phyloP scores from a whole-genome alignment of 2,888 invertebrate species.

The Timema cristinae region DNA sequence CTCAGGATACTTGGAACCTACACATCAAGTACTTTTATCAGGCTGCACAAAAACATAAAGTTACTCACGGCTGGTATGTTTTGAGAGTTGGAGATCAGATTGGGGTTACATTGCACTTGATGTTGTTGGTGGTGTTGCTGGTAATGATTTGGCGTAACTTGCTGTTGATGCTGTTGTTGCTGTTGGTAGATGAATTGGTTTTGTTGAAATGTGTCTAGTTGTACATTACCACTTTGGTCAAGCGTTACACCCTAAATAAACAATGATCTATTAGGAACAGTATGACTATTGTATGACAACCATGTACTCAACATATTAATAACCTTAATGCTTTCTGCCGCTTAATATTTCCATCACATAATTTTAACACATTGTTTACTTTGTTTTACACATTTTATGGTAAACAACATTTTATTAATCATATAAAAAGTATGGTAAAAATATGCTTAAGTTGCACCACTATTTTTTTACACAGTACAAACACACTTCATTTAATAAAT shows the following conservation, averaged over 20 bases:
- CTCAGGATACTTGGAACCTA: no score
- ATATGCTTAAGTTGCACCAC: conserved; percentile 21
- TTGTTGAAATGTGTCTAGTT: conserved; percentile 50
- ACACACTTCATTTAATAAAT: no score
- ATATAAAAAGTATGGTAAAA: conserved; percentile 10
- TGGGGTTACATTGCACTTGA: conserved; percentile 34
- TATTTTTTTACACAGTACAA: neutral
- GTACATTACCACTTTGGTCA: conserved; percentile 63
- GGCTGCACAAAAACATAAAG: no score
- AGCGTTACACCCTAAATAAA: conserved; percentile 51
- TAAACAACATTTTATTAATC: neutral
- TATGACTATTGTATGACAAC: no score
- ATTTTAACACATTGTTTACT: no score
- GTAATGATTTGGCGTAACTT: conserved; percentile 32
- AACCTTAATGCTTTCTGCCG: no score
- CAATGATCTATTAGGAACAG: neutral
- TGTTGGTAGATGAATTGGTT: conserved; percentile 31
- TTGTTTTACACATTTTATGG: no score
- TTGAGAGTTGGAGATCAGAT: conserved; percentile 34
- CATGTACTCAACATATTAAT: no score
- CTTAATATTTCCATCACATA: no score
- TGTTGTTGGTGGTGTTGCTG: conserved; percentile 34
- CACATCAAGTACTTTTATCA: no score
- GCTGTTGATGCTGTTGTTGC: conserved; percentile 26
- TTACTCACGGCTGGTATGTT: conserved; percentile 32